Percentiles rank a stretch among this genome's conserved stretches.
phyloP scores from a whole-genome alignment of 1,140 invertebrate species.

The Agrypnia vestita region DNA sequence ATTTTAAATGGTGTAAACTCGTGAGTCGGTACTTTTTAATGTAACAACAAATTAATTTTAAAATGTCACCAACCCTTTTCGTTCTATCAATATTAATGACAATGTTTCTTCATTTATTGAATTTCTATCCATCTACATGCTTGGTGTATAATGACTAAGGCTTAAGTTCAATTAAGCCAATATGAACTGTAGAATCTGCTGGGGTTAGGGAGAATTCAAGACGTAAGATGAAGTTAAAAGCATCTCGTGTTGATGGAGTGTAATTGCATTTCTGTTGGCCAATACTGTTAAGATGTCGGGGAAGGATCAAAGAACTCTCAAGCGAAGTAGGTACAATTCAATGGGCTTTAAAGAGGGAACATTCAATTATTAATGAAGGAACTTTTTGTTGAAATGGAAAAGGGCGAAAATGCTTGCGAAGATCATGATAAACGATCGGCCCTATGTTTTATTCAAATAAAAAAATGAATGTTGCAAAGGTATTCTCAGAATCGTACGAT shows the following conservation, averaged over 20 bases:
- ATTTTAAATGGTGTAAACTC: too few species aligned
- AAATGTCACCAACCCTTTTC: background rate
- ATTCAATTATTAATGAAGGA: background rate
- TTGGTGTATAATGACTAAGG: background rate
- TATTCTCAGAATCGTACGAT: too few species aligned
- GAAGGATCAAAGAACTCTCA: background rate
- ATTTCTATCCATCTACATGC: background rate
- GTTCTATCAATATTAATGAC: background rate
- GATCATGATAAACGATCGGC: too few species aligned
- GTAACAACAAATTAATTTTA: background rate
- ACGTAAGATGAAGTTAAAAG: slow-evolving; percentile 5
- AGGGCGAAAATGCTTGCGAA: too few species aligned
- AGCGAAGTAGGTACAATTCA: background rate
- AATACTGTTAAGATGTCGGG: background rate
- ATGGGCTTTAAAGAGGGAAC: background rate
- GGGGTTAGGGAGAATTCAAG: background rate
- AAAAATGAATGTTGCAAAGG: too few species aligned
- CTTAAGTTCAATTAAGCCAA: slow-evolving; percentile 20
- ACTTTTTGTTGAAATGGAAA: too few species aligned
- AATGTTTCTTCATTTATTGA: slow-evolving; percentile 11
- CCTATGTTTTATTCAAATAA: too few species aligned
- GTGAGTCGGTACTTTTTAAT: too few species aligned
- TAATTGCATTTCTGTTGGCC: slow-evolving; percentile 31
- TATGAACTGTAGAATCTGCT: background rate
- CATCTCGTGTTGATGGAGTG: slow-evolving; percentile 27